A percentile compares a stretch with the other conserved stretches of the same genome.
These are phyloP conservation scores for Conus betulinus DNA, from an alignment of 1,140 invertebrate genomes.

Conservation along the genomic window DNA sequence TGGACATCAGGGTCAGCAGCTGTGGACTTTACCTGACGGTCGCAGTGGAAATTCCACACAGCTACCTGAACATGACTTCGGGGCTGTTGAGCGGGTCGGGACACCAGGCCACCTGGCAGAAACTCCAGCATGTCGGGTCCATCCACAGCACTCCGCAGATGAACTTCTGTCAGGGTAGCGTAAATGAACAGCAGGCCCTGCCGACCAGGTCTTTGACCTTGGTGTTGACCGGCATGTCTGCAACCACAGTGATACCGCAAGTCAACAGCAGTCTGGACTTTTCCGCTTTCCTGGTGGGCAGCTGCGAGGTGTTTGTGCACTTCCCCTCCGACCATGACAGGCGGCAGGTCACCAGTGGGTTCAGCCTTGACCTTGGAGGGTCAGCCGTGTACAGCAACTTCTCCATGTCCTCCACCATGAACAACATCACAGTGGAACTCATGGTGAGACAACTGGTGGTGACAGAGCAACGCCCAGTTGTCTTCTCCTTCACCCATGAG, in stretches of 20 bases:
- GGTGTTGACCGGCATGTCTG: conserved; percentile 2
- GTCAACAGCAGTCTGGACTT: conserved; percentile 22
- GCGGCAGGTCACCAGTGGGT: conserved; percentile 46
- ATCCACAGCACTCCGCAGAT: conserved; percentile 15
- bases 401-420: conserved; percentile 32
- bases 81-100: conserved; percentile 49
- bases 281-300: conserved; percentile 27
- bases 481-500: conserved; percentile 53
- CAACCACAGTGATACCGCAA: background rate
- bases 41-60: conserved; percentile 20
- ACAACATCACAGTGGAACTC: conserved; percentile 53
- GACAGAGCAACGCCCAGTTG: conserved; percentile 42
- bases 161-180: conserved; percentile 22
- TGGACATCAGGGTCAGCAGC: conserved; percentile 37
- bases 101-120: conserved; percentile 9
- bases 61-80: conserved; percentile 29
- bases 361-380: conserved; percentile 44
- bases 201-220: background rate
- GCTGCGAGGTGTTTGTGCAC: conserved; percentile 49
- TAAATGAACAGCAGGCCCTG: conserved; percentile 14
- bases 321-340: conserved; percentile 42
- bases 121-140: conserved; percentile 39
- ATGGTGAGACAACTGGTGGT: conserved; percentile 41
- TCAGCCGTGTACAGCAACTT: conserved; percentile 45
- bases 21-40: conserved; percentile 45